A percentile compares a stretch with the other conserved stretches of the same genome.
Conservation (phyloP, 2,888 invertebrate genomes). For the Drosophila crucigera region DNA sequence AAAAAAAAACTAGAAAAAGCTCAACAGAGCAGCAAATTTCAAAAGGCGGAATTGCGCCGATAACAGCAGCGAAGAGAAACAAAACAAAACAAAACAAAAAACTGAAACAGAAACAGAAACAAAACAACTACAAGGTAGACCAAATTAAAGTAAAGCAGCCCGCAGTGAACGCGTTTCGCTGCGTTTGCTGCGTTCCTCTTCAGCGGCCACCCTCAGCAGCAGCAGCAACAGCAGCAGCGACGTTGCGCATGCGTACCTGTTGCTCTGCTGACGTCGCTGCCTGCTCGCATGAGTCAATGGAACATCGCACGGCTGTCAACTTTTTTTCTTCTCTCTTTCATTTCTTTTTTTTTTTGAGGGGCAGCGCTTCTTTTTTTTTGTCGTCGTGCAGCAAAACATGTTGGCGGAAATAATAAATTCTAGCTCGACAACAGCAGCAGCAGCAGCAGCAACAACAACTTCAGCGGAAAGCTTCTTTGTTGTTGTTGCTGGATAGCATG, state of each 20-base stretch:
- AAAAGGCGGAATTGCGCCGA: constrained; percentile 79
- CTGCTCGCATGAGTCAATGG: constrained; percentile 53
- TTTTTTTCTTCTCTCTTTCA: constrained; percentile 26
- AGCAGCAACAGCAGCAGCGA: constrained; percentile 10
- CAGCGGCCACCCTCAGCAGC: constrained; percentile 62
- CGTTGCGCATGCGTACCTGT: constrained; percentile 59
- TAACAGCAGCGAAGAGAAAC: constrained; percentile 49
- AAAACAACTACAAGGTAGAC: constrained; percentile 48
- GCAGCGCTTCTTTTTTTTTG: constrained; percentile 13
- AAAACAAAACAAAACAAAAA: constrained; percentile 25
- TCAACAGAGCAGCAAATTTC: constrained; percentile 78
- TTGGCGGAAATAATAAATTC: constrained; percentile 79
- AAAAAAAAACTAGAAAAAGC: constrained; percentile 53
- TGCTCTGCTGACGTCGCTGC: constrained; percentile 40
- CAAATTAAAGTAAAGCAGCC: constrained; percentile 68
- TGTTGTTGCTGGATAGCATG: constrained; percentile 35
- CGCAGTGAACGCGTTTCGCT: constrained; percentile 81
- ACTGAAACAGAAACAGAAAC: constrained; percentile 11
- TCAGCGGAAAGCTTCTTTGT: constrained; percentile 39
- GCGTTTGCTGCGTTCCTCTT: constrained; percentile 75
- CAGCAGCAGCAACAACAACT: constrained; percentile 25
- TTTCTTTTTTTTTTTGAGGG: constrained; percentile 16
- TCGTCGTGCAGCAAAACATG: constrained; percentile 53
- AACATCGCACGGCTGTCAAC: constrained; percentile 53
- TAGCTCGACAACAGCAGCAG: constrained; percentile 61